Evolutionary conservation across 2,888 invertebrate species (phyloP).

Genomic region (Hirtodrosophila cameraria): DNA sequence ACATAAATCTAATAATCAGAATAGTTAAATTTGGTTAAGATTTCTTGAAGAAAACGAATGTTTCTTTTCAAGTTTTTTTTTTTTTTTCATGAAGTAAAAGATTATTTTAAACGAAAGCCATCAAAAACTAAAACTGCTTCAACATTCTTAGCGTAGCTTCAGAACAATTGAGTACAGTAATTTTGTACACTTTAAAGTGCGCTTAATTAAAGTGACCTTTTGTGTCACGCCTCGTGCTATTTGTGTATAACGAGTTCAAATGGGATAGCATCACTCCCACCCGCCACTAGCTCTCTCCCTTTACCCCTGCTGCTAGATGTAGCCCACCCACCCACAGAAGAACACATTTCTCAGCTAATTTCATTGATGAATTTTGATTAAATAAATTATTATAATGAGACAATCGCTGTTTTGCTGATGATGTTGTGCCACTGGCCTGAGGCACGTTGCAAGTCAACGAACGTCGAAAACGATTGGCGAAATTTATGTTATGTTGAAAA

Average conservation of each 20-base stretch:
- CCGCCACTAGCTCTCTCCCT: neutral
- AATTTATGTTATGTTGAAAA: too few species aligned
- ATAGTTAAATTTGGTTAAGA: too few species aligned
- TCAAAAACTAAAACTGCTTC: constrained; percentile 1
- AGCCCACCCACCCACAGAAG: constrained; percentile 19
- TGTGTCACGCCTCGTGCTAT: constrained; percentile 58
- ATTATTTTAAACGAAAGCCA: constrained; percentile 1
- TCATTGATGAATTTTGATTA: constrained; percentile 81
- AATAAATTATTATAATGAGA: constrained; percentile 79
- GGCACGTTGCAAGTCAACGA: constrained; percentile 68
- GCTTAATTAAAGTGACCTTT: constrained; percentile 74
- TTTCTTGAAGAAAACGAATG: too few species aligned
- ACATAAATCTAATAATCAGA: too few species aligned
- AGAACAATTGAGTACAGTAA: constrained; percentile 52
- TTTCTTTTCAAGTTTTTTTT: too few species aligned
- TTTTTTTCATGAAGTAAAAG: too few species aligned
- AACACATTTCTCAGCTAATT: constrained; percentile 64
- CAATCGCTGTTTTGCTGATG: constrained; percentile 8
- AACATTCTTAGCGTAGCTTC: constrained; percentile 23
- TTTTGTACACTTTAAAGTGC: constrained; percentile 51
- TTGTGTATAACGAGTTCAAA: constrained; percentile 4
- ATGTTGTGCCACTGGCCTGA: constrained; percentile 18
- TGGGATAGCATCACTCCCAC: neutral
- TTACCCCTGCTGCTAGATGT: neutral
- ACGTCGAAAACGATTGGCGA: constrained; percentile 38